Evolutionary conservation across 2,797 vertebrate species (phyloP), one percentile per base, ranked within the genome.

Genomic region (Schizopygopsis malacanthus): DNA sequence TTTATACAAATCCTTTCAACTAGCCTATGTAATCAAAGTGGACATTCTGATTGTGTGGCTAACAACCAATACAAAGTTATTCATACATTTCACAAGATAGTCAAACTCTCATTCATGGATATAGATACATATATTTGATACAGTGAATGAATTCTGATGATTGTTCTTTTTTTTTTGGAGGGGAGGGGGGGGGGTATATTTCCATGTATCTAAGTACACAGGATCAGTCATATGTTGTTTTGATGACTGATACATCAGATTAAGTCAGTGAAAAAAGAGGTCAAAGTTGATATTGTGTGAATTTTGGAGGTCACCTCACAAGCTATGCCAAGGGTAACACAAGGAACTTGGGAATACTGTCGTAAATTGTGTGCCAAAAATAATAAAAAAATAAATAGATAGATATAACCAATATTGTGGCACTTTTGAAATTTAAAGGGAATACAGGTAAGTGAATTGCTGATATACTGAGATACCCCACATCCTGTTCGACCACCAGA

Each of bases 111-210:
- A 50, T 4, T 39, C 28, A 28, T 6, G 43, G 20, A 59, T 12
- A 25, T n/a, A 4, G 22, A 80, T 72, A 39, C 8, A 28, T 67
- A 81, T 47, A 45, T 50, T 33, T 70, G 37, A 81, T 63, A 81
- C 43, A 63, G 15, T 77, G 28, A 33, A 50, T 50, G 15, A 4
- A 6, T 52, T 78, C 37, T 22, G 33, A 33, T 33, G 33, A 33
- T 33, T 3, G 33, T 33, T 33, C 33, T 33, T 33, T 33, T 33
- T 33, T 33, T 33, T 33, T 33, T 33, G 28, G 28, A 33, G 28
- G 28, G 28, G 28, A 1, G 28, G 28, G 28, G 28, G 28, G 28
- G 28, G 28, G 22, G 13, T 18, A 47, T 2, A 28, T 54, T 37
- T 13, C 0, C 0, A 52, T 13, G 28, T 4, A 15, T 41, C 33